Evolutionary conservation across 2,113 vertebrate species (phyloP).

Genomic region (Cacatua alba): DNA sequence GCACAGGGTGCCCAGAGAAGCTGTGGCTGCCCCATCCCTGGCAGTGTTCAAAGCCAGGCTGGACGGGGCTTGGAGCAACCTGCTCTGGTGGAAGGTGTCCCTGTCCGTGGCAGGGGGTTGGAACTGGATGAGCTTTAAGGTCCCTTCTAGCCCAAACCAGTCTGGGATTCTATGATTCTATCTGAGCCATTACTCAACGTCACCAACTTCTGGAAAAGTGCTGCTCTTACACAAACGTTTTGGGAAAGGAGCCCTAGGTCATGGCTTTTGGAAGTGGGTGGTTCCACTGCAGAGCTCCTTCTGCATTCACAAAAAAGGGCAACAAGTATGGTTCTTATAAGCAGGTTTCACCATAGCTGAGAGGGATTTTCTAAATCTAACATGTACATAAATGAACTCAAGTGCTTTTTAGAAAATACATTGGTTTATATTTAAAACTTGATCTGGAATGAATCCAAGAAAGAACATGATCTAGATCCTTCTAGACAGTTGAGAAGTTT

Average conservation of each 20-base stretch:
- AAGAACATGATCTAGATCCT: not conserved
- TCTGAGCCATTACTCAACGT: not conserved
- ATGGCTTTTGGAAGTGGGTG: not conserved
- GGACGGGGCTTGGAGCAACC: not conserved
- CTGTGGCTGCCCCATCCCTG: not conserved
- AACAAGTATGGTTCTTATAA: not conserved
- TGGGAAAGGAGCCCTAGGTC: not conserved
- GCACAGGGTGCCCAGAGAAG: not conserved
- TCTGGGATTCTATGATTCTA: not conserved
- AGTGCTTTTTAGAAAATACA: not conserved
- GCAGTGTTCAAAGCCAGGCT: not conserved
- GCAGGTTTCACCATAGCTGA: not conserved
- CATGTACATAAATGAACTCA: not conserved
- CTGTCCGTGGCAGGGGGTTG: not conserved
- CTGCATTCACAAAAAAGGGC: not conserved
- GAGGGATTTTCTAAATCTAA: not conserved
- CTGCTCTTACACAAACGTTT: rapidly evolving
- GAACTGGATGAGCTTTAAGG: not conserved
- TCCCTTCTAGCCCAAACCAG: not conserved
- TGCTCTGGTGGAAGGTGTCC: not conserved
- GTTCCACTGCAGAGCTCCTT: not conserved
- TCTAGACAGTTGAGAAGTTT: not conserved
- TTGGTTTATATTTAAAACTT: not conserved
- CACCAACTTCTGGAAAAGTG: not conserved
- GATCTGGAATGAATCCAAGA: not conserved